A percentile compares a stretch with the other conserved stretches of the same genome.
Conservation (phyloP, 2,888 invertebrate species). For the Drosophila siamana region DNA sequence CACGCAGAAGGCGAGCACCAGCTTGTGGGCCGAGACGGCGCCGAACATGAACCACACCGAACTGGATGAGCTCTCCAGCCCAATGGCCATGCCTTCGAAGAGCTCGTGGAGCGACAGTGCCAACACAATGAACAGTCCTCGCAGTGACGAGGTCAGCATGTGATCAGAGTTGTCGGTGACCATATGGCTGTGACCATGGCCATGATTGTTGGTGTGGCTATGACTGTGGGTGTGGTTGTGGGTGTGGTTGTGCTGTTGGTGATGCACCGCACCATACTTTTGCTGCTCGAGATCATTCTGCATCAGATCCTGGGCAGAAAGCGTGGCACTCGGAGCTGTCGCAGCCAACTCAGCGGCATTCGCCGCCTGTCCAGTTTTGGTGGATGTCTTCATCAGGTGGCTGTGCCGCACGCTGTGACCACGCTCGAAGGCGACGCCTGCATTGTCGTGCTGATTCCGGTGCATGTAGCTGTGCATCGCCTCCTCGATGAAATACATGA, state of each 20-base stretch:
- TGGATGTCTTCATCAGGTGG: constrained; percentile 67
- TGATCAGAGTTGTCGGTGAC: constrained; percentile 81
- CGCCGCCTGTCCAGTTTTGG: background rate
- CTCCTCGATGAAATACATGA: constrained; percentile 93
- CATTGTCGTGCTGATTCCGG: constrained; percentile 82
- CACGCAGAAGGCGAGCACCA: constrained; percentile 95
- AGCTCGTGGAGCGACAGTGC: constrained; percentile 94
- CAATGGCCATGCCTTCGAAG: constrained; percentile 94
- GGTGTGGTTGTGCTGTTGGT: constrained; percentile 46
- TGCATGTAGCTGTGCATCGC: constrained; percentile 90
- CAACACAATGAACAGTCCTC: constrained; percentile 91
- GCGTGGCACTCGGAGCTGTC: constrained; percentile 29
- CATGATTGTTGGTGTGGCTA: constrained; percentile 36
- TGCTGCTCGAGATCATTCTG: constrained; percentile 72
- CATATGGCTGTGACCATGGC: constrained; percentile 48
- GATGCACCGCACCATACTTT: constrained; percentile 66
- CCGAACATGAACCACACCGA: constrained; percentile 93
- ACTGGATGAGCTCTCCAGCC: constrained; percentile 88
- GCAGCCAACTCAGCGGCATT: constrained; percentile 22
- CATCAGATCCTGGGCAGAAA: constrained; percentile 77
- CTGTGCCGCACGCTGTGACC: constrained; percentile 84
- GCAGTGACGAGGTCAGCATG: constrained; percentile 85
- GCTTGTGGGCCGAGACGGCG: constrained; percentile 93
- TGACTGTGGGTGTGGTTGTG: constrained; percentile 39
- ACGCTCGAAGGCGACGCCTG: constrained; percentile 82